Evolutionary conservation across 64 coral and sea anemone genomes (phyloP), one percentile per base, ranked within the genome.

Genomic region (Pachyseris speciosa): DNA sequence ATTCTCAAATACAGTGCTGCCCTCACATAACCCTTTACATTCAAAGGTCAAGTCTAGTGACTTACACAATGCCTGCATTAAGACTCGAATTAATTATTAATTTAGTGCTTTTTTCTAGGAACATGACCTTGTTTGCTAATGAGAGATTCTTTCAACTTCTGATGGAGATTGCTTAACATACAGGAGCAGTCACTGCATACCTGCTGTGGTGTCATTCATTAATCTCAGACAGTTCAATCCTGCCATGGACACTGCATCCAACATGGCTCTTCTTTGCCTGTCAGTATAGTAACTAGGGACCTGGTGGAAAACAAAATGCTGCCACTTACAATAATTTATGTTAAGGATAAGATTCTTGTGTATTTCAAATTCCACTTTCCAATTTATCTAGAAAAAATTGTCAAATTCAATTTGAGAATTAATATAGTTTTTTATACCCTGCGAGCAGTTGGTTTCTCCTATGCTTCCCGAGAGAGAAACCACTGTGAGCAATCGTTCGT

Each of bases 191-290:
- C 11, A 55, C 45, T 32, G 9, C 9, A 27, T 69, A 99, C 97
- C 97, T 99, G 97, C 97, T n/a, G 97, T 99, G 7, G 97, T 95
- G 67, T 99, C 97, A 78, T 99, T 99, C 97, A 99, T 99, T 4
- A 99, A 74, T 57, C 97, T 92, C 53, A 99, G 53, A 63, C 97
- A 99, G 58, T 99, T 99, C 59, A 99, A 83, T 44, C 97, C 90
- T 38, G 97, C 90, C 90, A 92, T 95, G 59, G 90, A 40, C 22
- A 87, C 73, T 28, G 97, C 78, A 90, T 99, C 94, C 30, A 99
- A 20, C 93, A 99, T 99, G 17, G 86, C 89, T 74, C 97, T 74
- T 86, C 97, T 88, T 58, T 99, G 97, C 66, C 90, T 85, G 39
- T 99, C 97, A 8, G 97, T 95, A 68, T 95, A 99, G 80, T 80